Percentiles rank a stretch among this genome's conserved stretches.
These are phyloP conservation scores for Drosophila trapezifrons DNA, from an alignment of 1,140 invertebrate genomes.

Conservation along the genomic window DNA sequence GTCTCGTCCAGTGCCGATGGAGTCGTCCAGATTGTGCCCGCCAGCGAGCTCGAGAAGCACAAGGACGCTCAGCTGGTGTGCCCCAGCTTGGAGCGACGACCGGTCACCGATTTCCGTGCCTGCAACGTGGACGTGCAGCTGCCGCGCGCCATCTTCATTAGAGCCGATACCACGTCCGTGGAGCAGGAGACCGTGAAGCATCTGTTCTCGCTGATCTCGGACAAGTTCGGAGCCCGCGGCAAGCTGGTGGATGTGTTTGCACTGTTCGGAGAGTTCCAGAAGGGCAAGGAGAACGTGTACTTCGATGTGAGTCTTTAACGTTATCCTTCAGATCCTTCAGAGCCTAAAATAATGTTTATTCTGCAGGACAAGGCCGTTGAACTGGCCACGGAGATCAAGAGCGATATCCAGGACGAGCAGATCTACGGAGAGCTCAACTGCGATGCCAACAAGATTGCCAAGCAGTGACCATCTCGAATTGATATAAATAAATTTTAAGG, in stretches of 20 bases:
- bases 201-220: conserved; percentile 71
- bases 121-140: conserved; percentile 78
- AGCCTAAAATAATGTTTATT: not conserved
- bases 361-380: conserved; percentile 66
- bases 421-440: conserved; percentile 69
- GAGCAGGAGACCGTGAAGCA: conserved; percentile 79
- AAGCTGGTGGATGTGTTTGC: conserved; percentile 79
- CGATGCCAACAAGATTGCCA: conserved; percentile 64
- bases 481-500: conserved; percentile 32
- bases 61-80: conserved; percentile 77
- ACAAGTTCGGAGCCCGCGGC: conserved; percentile 69
- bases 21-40: conserved; percentile 61
- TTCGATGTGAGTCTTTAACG: conserved; percentile 69
- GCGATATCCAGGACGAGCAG: conserved; percentile 57
- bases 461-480: conserved; percentile 33
- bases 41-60: conserved; percentile 64
- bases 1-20: conserved; percentile 40
- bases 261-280: conserved; percentile 69
- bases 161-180: conserved; percentile 52
- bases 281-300: conserved; percentile 66
- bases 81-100: conserved; percentile 57
- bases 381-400: conserved; percentile 63
- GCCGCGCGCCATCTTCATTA: conserved; percentile 67
- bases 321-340: no score
- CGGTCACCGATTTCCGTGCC: conserved; percentile 62